Percentiles rank a stretch among this genome's conserved stretches.
These are phyloP conservation scores for Orius insidiosus DNA, from an alignment of 1,140 invertebrate genomes.

Conservation along the genomic window DNA sequence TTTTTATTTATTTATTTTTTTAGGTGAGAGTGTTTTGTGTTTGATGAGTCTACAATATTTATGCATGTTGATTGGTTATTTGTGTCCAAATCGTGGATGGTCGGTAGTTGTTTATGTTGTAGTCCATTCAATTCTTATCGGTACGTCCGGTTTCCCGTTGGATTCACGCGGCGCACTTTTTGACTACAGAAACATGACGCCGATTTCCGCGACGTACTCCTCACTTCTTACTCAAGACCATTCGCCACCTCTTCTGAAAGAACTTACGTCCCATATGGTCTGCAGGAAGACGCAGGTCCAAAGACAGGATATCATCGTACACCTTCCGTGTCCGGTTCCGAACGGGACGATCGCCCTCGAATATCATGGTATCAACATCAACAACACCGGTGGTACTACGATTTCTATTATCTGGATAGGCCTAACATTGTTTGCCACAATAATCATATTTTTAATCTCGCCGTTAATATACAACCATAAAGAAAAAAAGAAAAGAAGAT, in stretches of 20 bases:
- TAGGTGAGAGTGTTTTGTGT: constrained; percentile 63
- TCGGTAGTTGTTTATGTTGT: constrained; percentile 36
- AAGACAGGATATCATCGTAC: constrained; percentile 64
- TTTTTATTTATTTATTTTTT: constrained; percentile 11
- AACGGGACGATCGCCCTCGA: constrained; percentile 52
- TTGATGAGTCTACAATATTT: constrained; percentile 58
- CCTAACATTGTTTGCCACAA: constrained; percentile 10
- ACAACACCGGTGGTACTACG: constrained; percentile 9
- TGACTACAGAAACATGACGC: neutral
- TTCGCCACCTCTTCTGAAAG: constrained; percentile 37
- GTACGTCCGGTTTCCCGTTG: constrained; percentile 51
- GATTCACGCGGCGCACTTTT: constrained; percentile 40
- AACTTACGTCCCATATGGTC: constrained; percentile 28
- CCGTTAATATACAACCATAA: constrained; percentile 1
- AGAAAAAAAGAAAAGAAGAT: neutral
- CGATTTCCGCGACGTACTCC: constrained; percentile 41
- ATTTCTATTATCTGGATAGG: constrained; percentile 11
- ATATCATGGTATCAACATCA: constrained; percentile 18
- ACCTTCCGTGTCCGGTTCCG: constrained; percentile 52
- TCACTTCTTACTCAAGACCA: constrained; percentile 47
- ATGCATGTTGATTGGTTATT: constrained; percentile 45
- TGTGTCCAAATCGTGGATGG: constrained; percentile 35
- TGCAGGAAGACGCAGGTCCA: constrained; percentile 36
- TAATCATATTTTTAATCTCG: neutral
- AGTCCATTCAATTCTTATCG: constrained; percentile 39